Base-by-base conservation (phyloP, 1,140 invertebrate genomes). In the Cecropterus lyciades region DNA sequence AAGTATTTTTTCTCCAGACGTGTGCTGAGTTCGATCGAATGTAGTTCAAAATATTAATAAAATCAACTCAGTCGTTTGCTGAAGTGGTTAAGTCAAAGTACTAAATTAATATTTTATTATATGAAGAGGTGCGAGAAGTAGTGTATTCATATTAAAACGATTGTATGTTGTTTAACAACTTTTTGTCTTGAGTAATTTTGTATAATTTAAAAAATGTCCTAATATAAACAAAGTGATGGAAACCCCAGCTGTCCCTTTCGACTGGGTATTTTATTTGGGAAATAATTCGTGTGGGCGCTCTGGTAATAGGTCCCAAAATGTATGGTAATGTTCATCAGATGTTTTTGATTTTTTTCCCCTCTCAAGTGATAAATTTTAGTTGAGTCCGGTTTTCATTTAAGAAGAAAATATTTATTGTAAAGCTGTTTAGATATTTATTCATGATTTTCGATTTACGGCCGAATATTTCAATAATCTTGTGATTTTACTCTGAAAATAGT, bases 201-300 rank as follows among this genome's bases (percentile, higher is more conserved):
- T 20, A 20, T 20, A 20, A 20, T 20, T 20, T 20, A 0, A 17
- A 24, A 30, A 60, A 13, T 49, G 45, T 60, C 57, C 57, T 60
- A 46, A 60, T 55, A 49, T 48, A 49, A 33, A 5, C 27, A 40
- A 40, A 37, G 0, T 5, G 7, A 6, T 49, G 45, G 27, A 9
- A 1, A 37, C 15, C 30, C 1, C 1, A 49, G 27, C 45, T 3
- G 57, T 60, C 57, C 57, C 57, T 60, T 60, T 60, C 40, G 56
- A 55, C 52, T 8, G 65, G 57, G 42, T 63, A 66, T 55, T 70
- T 70, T 70, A 70, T 70, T 70, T 70, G 57, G 49, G 33, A 55
- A 62, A 71, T 67, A 71, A 71, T 45, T 70, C 60, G 69, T 63
- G 69, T 70, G 53, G 63, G 69, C 64, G 62, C 55, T 52, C 42